A percentile compares a stretch with the other conserved stretches of the same genome.
phyloP scores from a whole-genome alignment of 2,797 vertebrate species.

The Urocyon cinereoargenteus region DNA sequence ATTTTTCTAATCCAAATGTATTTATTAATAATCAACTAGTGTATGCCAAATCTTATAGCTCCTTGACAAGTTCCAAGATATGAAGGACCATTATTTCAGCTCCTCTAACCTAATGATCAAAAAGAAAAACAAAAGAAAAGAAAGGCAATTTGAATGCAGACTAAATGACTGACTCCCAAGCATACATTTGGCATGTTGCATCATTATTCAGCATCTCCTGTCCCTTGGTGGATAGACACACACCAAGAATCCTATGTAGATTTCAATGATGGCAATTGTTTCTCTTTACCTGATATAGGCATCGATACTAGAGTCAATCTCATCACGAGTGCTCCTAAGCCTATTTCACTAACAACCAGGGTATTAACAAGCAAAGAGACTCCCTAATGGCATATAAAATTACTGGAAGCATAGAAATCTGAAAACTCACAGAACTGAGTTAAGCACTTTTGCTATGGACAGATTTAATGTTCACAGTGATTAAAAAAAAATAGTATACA shows the following conservation, averaged over 20 bases:
- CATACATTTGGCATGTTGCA: not conserved
- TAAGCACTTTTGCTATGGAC: not conserved
- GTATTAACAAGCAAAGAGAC: not conserved
- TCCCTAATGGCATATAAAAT: not conserved
- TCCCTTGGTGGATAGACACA: not conserved
- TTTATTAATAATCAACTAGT: constrained; percentile 37
- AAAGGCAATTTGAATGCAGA: not conserved
- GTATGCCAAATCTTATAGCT: not conserved
- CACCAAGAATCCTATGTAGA: not conserved
- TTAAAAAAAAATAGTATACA: not conserved
- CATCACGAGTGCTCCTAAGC: not conserved
- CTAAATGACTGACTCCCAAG: not conserved
- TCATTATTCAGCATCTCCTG: not conserved
- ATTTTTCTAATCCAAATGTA: not conserved
- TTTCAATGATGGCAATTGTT: not conserved
- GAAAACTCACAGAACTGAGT: not conserved
- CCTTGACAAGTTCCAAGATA: not conserved
- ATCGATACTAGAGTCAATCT: not conserved
- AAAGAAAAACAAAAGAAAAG: not conserved
- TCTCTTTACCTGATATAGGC: not conserved
- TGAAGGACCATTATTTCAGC: not conserved
- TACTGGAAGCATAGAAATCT: not conserved
- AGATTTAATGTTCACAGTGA: not conserved
- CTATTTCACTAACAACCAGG: not conserved
- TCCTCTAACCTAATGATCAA: constrained; percentile 8